A percentile compares a stretch with the other conserved stretches of the same genome.
phyloP scores from a whole-genome alignment of 2,888 invertebrate genomes.

The Rotaria socialis region DNA sequence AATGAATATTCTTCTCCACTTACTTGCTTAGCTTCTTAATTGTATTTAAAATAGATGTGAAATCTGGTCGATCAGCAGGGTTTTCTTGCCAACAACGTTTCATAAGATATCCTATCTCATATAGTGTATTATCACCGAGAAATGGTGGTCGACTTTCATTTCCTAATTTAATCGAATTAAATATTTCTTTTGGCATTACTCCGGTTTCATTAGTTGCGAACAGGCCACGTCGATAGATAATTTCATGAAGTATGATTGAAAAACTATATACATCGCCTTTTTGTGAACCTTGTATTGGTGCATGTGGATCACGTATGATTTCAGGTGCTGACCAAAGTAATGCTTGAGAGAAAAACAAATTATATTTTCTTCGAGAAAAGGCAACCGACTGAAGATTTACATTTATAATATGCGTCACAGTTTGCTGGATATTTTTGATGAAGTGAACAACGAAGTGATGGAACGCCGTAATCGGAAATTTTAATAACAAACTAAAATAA shows the following conservation, averaged over 20 bases:
- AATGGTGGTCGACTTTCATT: conserved; percentile 13
- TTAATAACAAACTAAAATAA: conserved; percentile 63
- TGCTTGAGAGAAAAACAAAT: conserved; percentile 47
- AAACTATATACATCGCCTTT: conserved; percentile 74
- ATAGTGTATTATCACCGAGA: conserved; percentile 15
- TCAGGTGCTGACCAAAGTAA: conserved; percentile 82
- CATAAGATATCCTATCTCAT: conserved; percentile 46
- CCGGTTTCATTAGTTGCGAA: conserved; percentile 49
- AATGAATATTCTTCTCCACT: too few relatives aligned
- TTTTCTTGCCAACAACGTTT: conserved; percentile 45
- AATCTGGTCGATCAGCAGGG: conserved; percentile 50
- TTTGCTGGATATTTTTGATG: conserved; percentile 19
- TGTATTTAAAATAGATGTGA: conserved; percentile 49
- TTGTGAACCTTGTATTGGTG: conserved; percentile 53
- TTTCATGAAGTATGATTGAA: conserved; percentile 82
- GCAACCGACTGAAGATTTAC: background rate
- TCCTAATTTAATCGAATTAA: background rate
- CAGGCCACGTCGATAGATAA: conserved; percentile 65
- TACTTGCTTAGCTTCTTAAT: conserved; percentile 45
- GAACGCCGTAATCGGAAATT: conserved; percentile 22
- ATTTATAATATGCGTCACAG: background rate
- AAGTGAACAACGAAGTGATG: background rate
- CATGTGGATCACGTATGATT: conserved; percentile 65
- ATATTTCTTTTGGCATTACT: background rate
- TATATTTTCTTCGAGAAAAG: too few relatives aligned